Base-by-base conservation (phyloP, 2,888 invertebrate species). In the Strigamia maritima region DNA sequence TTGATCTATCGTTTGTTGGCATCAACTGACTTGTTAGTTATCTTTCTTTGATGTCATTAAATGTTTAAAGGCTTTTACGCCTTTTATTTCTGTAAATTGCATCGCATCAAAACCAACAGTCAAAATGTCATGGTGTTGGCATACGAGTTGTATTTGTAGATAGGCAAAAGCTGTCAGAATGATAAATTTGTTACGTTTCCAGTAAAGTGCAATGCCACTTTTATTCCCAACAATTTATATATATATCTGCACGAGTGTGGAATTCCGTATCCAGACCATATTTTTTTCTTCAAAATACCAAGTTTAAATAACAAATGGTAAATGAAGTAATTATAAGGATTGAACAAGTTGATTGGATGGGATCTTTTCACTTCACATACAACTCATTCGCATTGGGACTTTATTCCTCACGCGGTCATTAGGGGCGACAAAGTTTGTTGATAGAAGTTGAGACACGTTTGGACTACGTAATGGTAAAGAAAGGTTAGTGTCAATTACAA, bases 131-230 rank as follows among this genome's bases (percentile, higher is more conserved):
- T 19, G 1, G 1, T 65, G 65, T 26, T 65, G 65, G 65, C 65
- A 65, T 2, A 2, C 12, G 14, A 10, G 22, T 65, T 65, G 16
- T 65, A 65, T 65, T 65, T 65, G 24, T 16, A 65, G 24, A 65
- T 65, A 65, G 12, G 65, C 65, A 65, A 65, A 28, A 65, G 26
- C 65, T 65, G 65, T 65, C 65, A 65, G 24, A 65, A 65, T 65
- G 65, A 65, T 65, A 65, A 65, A 65, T 65, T 65, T 65, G 65
- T 65, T 26, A 14, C 65, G 26, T 65, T 65, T 65, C 14, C 14
- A 26, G 65, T 65, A 65, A 65, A 65, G 65, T 65, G 65, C 65
- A 28, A 65, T 65, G 65, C 65, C 65, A 65, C 26, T 65, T 65
- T 65, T 65, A 65, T 65, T 65, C 16, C 65, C 16, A 60, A 24